These are phyloP conservation scores for Procavia capensis DNA, from an alignment of 2,113 vertebrate species.

Conservation along the genomic window DNA sequence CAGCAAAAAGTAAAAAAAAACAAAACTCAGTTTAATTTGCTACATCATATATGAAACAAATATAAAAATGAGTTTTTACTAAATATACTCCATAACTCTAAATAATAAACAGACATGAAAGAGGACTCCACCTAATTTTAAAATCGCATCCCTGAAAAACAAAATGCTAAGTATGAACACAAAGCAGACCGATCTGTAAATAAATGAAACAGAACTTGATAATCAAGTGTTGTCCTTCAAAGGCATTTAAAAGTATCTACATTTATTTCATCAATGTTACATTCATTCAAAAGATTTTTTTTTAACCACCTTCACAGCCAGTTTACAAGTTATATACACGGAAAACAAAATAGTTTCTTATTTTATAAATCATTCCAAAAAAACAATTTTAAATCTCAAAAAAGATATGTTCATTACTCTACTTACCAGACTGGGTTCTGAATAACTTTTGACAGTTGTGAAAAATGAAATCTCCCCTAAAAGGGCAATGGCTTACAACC, in stretches of 20 bases:
- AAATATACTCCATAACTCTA: slow-evolving; percentile 44
- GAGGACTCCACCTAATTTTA: not conserved
- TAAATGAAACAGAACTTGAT: not conserved
- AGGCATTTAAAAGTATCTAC: not conserved
- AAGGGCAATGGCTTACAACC: not conserved
- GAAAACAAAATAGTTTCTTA: slow-evolving; percentile 52
- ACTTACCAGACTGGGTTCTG: slow-evolving; percentile 29
- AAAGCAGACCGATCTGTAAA: slow-evolving; percentile 44
- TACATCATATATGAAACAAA: slow-evolving; percentile 18
- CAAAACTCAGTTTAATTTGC: slow-evolving; percentile 11
- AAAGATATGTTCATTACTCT: slow-evolving; percentile 14
- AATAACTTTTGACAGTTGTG: not conserved
- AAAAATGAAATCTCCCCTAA: not conserved
- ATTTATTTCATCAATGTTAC: not conserved
- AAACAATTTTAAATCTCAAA: slow-evolving; percentile 33
- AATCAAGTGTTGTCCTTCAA: slow-evolving; percentile 22
- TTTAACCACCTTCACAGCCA: not conserved
- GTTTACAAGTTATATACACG: slow-evolving; percentile 38
- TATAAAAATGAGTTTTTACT: slow-evolving; percentile 16
- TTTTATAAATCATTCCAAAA: slow-evolving; percentile 54
- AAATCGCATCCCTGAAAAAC: slow-evolving; percentile 20
- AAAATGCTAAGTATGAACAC: not conserved
- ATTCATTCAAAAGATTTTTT: slow-evolving; percentile 24
- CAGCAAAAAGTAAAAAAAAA: not conserved
- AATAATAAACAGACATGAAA: slow-evolving; percentile 25